Evolutionary conservation across 2,797 vertebrate species (phyloP).

Genomic region (Channa striata): DNA sequence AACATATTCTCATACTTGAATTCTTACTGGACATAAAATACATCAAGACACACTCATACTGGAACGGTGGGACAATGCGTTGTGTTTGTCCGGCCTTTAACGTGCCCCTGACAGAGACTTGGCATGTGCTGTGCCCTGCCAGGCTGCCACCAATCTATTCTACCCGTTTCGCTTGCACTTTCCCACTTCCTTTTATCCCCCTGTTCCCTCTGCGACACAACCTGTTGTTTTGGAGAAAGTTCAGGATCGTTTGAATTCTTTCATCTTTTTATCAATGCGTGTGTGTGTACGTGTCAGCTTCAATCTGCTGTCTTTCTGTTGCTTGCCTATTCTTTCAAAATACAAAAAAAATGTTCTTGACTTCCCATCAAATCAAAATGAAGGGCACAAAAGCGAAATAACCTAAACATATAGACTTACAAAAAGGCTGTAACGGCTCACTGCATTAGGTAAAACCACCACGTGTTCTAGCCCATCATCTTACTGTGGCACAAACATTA

Average conservation of each 20-base stretch:
- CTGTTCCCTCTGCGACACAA: constrained; percentile 60
- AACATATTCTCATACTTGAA: background rate
- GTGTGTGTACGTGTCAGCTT: constrained; percentile 13
- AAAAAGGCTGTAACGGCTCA: background rate
- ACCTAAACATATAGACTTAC: constrained; percentile 11
- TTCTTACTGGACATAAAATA: background rate
- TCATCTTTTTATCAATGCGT: constrained; percentile 50
- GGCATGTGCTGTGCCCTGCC: constrained; percentile 74
- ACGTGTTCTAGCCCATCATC: background rate
- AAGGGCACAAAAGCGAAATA: background rate
- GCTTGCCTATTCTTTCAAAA: constrained; percentile 24
- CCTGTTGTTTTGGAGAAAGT: constrained; percentile 69
- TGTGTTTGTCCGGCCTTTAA: constrained; percentile 52
- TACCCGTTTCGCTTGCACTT: constrained; percentile 58
- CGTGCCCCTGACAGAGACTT: constrained; percentile 68
- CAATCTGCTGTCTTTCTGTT: constrained; percentile 29
- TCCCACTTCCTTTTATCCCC: constrained; percentile 68
- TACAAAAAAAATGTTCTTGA: constrained; percentile 28
- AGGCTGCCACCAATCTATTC: constrained; percentile 64
- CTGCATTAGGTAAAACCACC: background rate
- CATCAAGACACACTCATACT: constrained; percentile 7
- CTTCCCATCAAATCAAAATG: constrained; percentile 29
- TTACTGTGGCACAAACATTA: no score
- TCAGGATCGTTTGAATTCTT: constrained; percentile 63
- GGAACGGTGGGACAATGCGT: background rate